phyloP scores from a whole-genome alignment of 2,888 invertebrate genomes.

The Malacosoma neustria region DNA sequence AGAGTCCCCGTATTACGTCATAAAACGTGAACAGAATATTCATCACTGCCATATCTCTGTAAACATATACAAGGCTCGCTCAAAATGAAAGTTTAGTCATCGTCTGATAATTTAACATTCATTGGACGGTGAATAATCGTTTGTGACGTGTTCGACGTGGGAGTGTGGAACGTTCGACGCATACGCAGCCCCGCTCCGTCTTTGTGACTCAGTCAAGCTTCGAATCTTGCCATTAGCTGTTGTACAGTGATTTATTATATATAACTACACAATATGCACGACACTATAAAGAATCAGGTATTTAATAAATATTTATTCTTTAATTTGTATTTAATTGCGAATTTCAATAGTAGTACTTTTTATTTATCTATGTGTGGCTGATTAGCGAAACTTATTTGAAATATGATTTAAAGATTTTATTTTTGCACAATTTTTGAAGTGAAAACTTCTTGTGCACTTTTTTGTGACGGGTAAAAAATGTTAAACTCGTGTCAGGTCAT shows the following conservation, averaged over 20 bases:
- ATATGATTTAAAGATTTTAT: no score
- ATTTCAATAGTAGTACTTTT: no score
- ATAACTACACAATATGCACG: constrained; percentile 27
- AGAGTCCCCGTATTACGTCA: constrained; percentile 17
- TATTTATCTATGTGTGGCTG: no score
- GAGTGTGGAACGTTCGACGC: constrained; percentile 13
- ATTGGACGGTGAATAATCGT: constrained; percentile 25
- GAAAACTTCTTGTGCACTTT: no score
- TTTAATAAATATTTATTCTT: no score
- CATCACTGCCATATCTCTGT: constrained; percentile 12
- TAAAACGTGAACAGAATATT: constrained; percentile 25
- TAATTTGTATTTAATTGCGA: no score
- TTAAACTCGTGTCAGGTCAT: no score
- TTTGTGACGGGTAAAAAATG: no score
- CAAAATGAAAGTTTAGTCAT: constrained; percentile 20
- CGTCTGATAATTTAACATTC: constrained; percentile 18
- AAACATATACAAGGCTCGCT: constrained; percentile 30
- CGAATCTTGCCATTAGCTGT: constrained; percentile 21
- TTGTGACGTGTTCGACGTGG: constrained; percentile 21
- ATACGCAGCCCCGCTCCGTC: constrained; percentile 9
- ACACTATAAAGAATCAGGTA: constrained; percentile 41
- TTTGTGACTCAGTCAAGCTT: constrained; percentile 30
- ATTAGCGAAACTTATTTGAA: no score
- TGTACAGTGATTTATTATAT: constrained; percentile 11
- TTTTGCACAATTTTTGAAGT: no score